Percentiles rank a stretch among this genome's conserved stretches.
phyloP scores from a whole-genome alignment of 2,797 vertebrate genomes.

The Hylomyscus alleni region DNA sequence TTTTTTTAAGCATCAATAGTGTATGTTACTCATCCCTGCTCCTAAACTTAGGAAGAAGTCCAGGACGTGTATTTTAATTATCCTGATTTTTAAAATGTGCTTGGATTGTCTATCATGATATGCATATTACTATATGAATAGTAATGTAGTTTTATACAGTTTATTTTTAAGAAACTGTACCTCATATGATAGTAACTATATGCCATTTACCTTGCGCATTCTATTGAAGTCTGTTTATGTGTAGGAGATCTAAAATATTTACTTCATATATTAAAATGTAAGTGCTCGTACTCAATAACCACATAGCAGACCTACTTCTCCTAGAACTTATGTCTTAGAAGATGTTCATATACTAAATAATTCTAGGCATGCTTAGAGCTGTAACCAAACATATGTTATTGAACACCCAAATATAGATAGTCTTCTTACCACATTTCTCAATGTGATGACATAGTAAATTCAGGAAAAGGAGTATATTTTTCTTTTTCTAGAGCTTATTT shows the following conservation, averaged over 20 bases:
- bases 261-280: slow-evolving; percentile 68
- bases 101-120: slow-evolving; percentile 27
- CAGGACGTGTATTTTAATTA: slow-evolving; percentile 31
- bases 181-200: slow-evolving; percentile 64
- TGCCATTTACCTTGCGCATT: slow-evolving; percentile 61
- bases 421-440: slow-evolving; percentile 71
- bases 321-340: slow-evolving; percentile 64
- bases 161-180: slow-evolving; percentile 65
- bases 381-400: slow-evolving; percentile 66
- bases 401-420: slow-evolving; percentile 59
- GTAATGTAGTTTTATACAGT: slow-evolving; percentile 61
- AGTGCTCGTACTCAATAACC: slow-evolving; percentile 60
- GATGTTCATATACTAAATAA: slow-evolving; percentile 71
- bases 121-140: slow-evolving; percentile 61
- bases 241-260: slow-evolving; percentile 44
- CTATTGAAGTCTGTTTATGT: slow-evolving; percentile 49
- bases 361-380: slow-evolving; percentile 62
- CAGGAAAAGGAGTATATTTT: slow-evolving; percentile 53
- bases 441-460: slow-evolving; percentile 64
- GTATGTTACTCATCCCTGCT: not conserved
- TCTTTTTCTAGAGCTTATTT: slow-evolving; percentile 69
- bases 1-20: not conserved
- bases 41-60: slow-evolving; percentile 55
- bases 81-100: not conserved
- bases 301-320: slow-evolving; percentile 16